Evolutionary conservation across 2,113 vertebrate genomes (phyloP).

Genomic region (Crotalus viridis): DNA sequence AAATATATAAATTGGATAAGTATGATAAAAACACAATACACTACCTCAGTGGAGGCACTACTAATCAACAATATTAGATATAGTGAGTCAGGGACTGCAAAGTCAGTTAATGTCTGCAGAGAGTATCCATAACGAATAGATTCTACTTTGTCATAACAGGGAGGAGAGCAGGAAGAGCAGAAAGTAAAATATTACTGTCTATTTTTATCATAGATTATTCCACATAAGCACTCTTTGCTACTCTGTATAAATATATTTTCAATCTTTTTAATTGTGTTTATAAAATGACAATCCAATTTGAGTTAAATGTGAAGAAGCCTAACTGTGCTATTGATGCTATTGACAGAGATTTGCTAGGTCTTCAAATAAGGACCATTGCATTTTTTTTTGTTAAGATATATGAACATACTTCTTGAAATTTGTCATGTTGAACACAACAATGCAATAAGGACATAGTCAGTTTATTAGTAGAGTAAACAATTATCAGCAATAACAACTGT

Average conservation of each 20-base stretch:
- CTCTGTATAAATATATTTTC: not conserved
- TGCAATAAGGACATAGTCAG: not conserved
- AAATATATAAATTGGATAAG: constrained; percentile 21
- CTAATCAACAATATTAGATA: constrained; percentile 33
- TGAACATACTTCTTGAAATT: not conserved
- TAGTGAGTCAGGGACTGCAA: constrained; percentile 31
- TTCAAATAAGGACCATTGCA: not conserved
- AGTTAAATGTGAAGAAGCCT: not conserved
- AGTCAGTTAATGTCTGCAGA: not conserved
- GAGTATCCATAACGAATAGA: constrained; percentile 22
- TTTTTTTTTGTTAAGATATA: not conserved
- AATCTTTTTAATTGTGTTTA: not conserved
- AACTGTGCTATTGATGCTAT: not conserved
- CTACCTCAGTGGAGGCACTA: constrained; percentile 12
- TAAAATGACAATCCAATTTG: not conserved
- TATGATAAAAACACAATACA: constrained; percentile 40
- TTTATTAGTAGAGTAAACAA: not conserved
- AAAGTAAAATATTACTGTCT: constrained; percentile 1
- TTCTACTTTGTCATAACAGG: constrained; percentile 14
- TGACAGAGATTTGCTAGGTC: not conserved
- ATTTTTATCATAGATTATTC: not conserved
- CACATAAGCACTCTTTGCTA: not conserved
- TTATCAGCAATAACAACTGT: not conserved
- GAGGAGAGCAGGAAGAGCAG: not conserved
- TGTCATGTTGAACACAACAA: not conserved